phyloP scores from a whole-genome alignment of 2,888 invertebrate species.

The Leucophora obtusa region DNA sequence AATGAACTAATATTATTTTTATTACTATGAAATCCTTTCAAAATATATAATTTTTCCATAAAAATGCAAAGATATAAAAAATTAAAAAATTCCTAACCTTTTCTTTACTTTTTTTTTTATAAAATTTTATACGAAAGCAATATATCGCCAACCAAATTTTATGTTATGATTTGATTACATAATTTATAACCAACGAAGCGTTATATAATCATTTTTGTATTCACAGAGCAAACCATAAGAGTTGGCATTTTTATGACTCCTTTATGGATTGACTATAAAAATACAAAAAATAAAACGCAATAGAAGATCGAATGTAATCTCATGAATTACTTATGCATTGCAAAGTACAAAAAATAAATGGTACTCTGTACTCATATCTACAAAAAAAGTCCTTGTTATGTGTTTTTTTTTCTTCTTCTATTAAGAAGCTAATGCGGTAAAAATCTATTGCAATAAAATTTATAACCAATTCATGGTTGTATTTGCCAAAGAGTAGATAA shows the following conservation, averaged over 20 bases:
- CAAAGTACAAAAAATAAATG: slow-evolving; percentile 18
- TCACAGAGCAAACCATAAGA: slow-evolving; percentile 40
- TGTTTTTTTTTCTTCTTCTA: slow-evolving; percentile 12
- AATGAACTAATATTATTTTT: no score
- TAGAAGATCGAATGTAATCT: slow-evolving; percentile 45
- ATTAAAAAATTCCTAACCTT: slow-evolving; percentile 22
- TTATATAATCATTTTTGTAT: slow-evolving; percentile 52
- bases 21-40: no score
- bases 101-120: neutral
- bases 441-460: slow-evolving; percentile 61
- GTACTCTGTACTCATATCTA: slow-evolving; percentile 16
- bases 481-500: slow-evolving; percentile 52
- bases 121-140: neutral
- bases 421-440: slow-evolving; percentile 60
- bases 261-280: slow-evolving; percentile 52
- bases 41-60: no score
- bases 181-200: slow-evolving; percentile 58
- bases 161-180: slow-evolving; percentile 62
- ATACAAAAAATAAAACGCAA: slow-evolving; percentile 29
- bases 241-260: slow-evolving; percentile 59
- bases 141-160: slow-evolving; percentile 51
- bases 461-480: slow-evolving; percentile 45
- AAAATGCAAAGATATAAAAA: slow-evolving; percentile 27
- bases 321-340: slow-evolving; percentile 57
- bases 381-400: slow-evolving; percentile 22